Conservation (phyloP, 2,797 vertebrate species). For the Phrynocephalus guinanensis region DNA sequence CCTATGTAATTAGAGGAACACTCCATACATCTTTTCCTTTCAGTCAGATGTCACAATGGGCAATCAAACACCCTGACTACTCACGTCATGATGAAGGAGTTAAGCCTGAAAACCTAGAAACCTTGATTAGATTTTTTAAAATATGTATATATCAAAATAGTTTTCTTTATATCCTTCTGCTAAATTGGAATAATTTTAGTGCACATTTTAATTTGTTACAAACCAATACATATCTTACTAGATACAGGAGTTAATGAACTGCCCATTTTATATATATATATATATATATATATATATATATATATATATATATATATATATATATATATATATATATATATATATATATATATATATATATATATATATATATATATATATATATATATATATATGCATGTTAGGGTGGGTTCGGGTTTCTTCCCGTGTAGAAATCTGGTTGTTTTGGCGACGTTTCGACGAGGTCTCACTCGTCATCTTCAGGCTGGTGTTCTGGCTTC, state of each 20-base stretch:
- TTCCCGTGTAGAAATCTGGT: no score
- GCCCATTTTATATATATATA: conserved; percentile 57
- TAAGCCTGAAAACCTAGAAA: conserved; percentile 38
- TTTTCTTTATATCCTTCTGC: conserved; percentile 43
- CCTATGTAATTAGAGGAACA: background rate
- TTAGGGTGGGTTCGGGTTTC: no score
- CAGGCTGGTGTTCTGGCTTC: no score
- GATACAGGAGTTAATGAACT: conserved; percentile 62
- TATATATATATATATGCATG: conserved; percentile 65
- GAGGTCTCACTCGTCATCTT: no score
- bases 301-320: conserved; percentile 62
- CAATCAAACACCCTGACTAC: background rate
- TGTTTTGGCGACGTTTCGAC: no score
- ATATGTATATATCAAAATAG: background rate
- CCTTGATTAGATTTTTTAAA: conserved; percentile 39
- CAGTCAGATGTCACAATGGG: background rate
- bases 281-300: conserved; percentile 65
- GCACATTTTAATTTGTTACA: conserved; percentile 57
- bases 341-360: conserved; percentile 62
- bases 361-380: conserved; percentile 65
- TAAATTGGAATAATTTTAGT: conserved; percentile 56
- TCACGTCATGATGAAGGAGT: conserved; percentile 27
- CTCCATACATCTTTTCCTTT: background rate
- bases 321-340: conserved; percentile 65
- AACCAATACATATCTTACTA: conserved; percentile 55